Percentiles rank a stretch among this genome's conserved stretches.
These are phyloP conservation scores for Drosophila ercepeae DNA, from an alignment of 1,140 invertebrate species.

Conservation along the genomic window DNA sequence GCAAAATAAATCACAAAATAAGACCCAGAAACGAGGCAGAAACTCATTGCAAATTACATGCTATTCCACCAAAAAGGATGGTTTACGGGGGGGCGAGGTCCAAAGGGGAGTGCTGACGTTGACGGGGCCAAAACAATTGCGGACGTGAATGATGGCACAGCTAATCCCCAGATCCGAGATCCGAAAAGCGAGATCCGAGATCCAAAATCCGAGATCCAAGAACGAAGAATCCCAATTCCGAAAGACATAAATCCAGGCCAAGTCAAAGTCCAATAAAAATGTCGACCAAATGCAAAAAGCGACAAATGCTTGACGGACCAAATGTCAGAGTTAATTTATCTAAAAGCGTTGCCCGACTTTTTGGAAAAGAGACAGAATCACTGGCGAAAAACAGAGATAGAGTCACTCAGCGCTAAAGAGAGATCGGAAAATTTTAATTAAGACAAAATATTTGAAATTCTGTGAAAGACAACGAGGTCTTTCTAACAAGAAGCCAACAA, in stretches of 20 bases:
- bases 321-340: slow-evolving; percentile 76
- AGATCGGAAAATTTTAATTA: slow-evolving; percentile 65
- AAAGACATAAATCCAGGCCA: slow-evolving; percentile 70
- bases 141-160: slow-evolving; percentile 68
- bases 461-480: slow-evolving; percentile 49
- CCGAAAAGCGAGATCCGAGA: background rate
- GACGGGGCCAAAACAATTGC: slow-evolving; percentile 43
- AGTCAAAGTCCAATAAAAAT: slow-evolving; percentile 77
- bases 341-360: slow-evolving; percentile 73
- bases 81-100: slow-evolving; percentile 2
- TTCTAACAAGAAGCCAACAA: slow-evolving; percentile 64
- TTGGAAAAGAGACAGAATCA: slow-evolving; percentile 8
- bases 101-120: slow-evolving; percentile 15
- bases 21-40: slow-evolving; percentile 40
- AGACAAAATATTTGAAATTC: slow-evolving; percentile 77
- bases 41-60: slow-evolving; percentile 74
- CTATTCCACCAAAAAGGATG: slow-evolving; percentile 36
- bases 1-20: slow-evolving; percentile 69
- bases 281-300: slow-evolving; percentile 71
- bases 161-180: slow-evolving; percentile 55
- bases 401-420: slow-evolving; percentile 3
- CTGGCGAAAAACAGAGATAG: slow-evolving; percentile 2
- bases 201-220: slow-evolving; percentile 7
- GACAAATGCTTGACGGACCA: slow-evolving; percentile 72
- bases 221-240: slow-evolving; percentile 20